Evolutionary conservation across 1,140 invertebrate species (phyloP), one percentile per base, ranked within the genome.

Genomic region (Phenacoccus solenopsis): DNA sequence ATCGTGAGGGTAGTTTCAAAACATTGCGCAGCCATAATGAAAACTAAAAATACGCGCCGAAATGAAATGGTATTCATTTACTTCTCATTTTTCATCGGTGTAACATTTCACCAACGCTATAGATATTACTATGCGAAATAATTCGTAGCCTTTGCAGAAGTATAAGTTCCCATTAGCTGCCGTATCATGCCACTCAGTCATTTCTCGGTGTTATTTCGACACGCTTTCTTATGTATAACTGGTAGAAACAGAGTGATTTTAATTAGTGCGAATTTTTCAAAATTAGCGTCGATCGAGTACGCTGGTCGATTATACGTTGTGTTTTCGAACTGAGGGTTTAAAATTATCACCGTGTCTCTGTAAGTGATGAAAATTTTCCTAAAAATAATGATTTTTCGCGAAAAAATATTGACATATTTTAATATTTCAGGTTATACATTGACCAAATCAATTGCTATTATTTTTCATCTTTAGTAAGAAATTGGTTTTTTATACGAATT

Each of bases 101-200:
- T 98, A n/a, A 98, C 94, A 20, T 98, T 98, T 81, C 98, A 97
- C 78, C 94, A 98, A 78, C 87, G 94, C 85, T 94, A 72, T 87
- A 89, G 81, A 93, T 68, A n/a, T 69, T 72, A 21, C 28, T 28
- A 69, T n/a, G n/a, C n/a, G n/a, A n/a, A n/a, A n/a, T n/a, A n/a
- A n/a, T 28, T 35, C 16, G 38, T 59, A 71, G 75, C 77, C 72
- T 75, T 74, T 85, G 70, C 78, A 94, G 90, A 83, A 82, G 71
- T 89, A 91, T 74, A 83, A 87, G 72, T 94, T 87, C 81, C 93
- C 94, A 2, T 80, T 96, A 21, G 84, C 85, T 4, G 88, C 94
- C 61, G 92, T 95, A 1, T 82, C 89, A 73, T 88, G 88, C 73
- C 94, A 96, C 78, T 80, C 96, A 72, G 75, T 91, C 25, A 78